Evolutionary conservation across 1,140 invertebrate species (phyloP).

Genomic region (Neotoxoptera formosana): DNA sequence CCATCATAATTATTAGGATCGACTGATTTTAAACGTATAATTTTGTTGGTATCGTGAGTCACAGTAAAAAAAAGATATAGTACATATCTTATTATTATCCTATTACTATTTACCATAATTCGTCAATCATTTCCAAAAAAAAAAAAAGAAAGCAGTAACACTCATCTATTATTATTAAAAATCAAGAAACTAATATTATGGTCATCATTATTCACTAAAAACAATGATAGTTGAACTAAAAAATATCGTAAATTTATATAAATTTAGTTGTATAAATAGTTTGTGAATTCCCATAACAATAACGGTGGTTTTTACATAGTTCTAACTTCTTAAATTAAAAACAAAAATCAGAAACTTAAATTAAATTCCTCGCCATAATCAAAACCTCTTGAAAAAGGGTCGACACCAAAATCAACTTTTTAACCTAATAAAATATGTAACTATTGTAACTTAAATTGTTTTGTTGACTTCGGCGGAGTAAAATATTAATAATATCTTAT

Average conservation of each 20-base stretch:
- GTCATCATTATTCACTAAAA: neutral
- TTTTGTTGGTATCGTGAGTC: neutral
- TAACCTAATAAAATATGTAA: neutral
- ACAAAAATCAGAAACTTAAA: neutral
- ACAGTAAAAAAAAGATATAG: neutral
- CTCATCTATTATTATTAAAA: neutral
- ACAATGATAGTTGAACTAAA: neutral
- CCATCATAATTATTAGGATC: neutral
- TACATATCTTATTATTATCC: neutral
- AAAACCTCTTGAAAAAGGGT: neutral
- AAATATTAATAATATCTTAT: neutral
- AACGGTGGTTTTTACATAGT: neutral
- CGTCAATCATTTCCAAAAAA: neutral
- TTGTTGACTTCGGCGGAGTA: neutral
- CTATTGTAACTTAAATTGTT: neutral
- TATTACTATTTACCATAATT: neutral
- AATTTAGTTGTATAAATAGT: neutral
- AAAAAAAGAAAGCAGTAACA: neutral
- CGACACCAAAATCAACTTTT: neutral
- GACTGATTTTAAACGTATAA: neutral
- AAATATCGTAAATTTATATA: neutral
- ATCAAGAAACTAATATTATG: neutral
- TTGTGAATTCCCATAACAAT: neutral
- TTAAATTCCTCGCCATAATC: neutral
- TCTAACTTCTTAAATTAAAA: neutral